Percentiles rank a stretch among this genome's conserved stretches.
These are phyloP conservation scores for Cephalopachus bancanus DNA, from an alignment of 2,797 vertebrate species.

Conservation along the genomic window DNA sequence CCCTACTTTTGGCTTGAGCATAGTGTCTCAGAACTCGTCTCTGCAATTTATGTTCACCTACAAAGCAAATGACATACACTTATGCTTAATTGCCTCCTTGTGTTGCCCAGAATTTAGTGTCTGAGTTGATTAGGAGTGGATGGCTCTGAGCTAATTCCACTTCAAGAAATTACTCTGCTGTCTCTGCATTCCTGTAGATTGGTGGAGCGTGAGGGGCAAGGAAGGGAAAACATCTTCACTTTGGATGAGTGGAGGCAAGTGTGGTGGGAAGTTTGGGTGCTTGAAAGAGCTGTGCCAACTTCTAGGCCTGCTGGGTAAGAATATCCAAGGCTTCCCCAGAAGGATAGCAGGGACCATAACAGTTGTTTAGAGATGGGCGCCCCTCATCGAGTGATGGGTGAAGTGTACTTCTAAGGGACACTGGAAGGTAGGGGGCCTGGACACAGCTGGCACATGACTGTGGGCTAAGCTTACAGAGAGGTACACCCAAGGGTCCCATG, in stretches of 20 bases:
- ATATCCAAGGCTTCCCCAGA: not conserved
- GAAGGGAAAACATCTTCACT: not conserved
- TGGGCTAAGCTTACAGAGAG: not conserved
- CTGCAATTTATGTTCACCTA: slow-evolving; percentile 63
- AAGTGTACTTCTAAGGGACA: not conserved
- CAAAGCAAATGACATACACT: slow-evolving; percentile 62
- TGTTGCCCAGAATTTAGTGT: slow-evolving; percentile 60
- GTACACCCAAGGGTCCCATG: not conserved
- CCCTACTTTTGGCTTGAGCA: slow-evolving; percentile 69
- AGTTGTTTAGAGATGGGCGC: not conserved
- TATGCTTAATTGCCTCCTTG: slow-evolving; percentile 71
- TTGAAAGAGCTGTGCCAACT: not conserved
- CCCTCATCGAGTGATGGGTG: not conserved
- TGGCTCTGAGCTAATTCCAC: slow-evolving; percentile 1
- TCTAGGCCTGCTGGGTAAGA: not conserved
- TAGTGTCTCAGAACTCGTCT: slow-evolving; percentile 43
- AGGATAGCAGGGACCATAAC: not conserved
- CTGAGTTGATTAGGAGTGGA: slow-evolving; percentile 56
- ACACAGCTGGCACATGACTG: not conserved
- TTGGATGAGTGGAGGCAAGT: not conserved
- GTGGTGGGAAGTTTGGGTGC: not conserved
- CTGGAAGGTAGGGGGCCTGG: not conserved
- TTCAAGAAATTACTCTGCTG: slow-evolving; percentile 6
- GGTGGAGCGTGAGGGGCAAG: not conserved
- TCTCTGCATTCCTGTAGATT: not conserved